Evolutionary conservation across 2,888 invertebrate species (phyloP), one percentile per base, ranked within the genome.

Genomic region (Melipona beecheii): DNA sequence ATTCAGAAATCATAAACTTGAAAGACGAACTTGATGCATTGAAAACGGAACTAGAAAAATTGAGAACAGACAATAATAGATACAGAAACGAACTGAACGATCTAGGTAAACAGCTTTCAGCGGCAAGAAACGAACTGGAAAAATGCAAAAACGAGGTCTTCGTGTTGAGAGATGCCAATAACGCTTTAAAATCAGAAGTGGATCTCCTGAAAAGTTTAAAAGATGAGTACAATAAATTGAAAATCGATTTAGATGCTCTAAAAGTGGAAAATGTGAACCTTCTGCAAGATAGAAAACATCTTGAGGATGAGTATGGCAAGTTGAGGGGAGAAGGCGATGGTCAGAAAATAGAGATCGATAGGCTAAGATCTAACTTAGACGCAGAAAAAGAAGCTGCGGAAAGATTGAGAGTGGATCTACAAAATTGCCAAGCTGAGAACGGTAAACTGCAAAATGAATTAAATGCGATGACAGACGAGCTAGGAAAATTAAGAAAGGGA

Each of bases 71-170:
- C 19, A 86, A 86, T 19, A 85, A 85, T 43, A 81, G 78, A 9
- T 76, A 68, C 62, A 87, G 70, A 43, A 52, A 17, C 15, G 74
- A 86, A 4, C 13, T 76, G 4, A 79, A 80, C 0, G 66, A 66
- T 0, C 19, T 86, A 0, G 36, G n/a, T 6, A 73, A n/a, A 2
- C 75, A 76, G 27, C 36, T 88, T 9, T 60, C 65, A 43, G 52
- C 83, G 2, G 27, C 88, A 66, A 89, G 88, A 27, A 69, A 11
- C 17, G 90, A 91, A n/a, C 65, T 92, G 11, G 81, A 82, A 1
- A 85, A 84, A 1, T 76, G 71, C 19, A 88, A 80, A 72, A 83
- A 77, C 4, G 92, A 92, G n/a, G 73, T 85, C 2, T 13, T 65
- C n/a, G 81, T 83, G 21, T 56, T 87, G 27, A 76, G 70, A 43